These are phyloP conservation scores for Fragum fragum DNA, from an alignment of 2,888 invertebrate species.

Conservation along the genomic window DNA sequence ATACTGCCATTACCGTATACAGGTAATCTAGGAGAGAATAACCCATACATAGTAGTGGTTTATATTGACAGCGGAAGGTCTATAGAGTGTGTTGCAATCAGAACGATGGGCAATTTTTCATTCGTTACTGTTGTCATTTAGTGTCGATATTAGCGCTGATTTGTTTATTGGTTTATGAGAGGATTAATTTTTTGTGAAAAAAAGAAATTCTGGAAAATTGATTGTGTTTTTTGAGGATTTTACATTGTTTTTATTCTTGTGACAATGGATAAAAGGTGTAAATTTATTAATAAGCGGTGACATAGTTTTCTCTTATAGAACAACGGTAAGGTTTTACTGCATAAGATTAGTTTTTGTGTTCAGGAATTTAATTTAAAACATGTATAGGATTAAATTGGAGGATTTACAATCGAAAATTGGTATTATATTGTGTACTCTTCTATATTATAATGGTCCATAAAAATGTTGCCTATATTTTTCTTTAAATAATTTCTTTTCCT, in stretches of 20 bases:
- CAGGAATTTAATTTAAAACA: background rate
- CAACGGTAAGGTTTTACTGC: background rate
- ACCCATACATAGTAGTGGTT: slow-evolving; percentile 11
- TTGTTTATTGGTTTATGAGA: background rate
- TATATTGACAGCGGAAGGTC: slow-evolving; percentile 6
- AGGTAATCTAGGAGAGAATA: slow-evolving; percentile 11
- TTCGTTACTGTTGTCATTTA: background rate
- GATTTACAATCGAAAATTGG: background rate
- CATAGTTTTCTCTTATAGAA: no score
- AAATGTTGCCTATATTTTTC: no score
- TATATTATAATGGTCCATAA: background rate
- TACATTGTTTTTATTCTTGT: background rate
- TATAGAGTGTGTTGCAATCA: slow-evolving; percentile 18
- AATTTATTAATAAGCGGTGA: no score
- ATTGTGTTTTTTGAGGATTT: background rate
- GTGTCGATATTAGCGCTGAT: background rate
- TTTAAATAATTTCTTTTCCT: no score
- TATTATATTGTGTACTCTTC: background rate
- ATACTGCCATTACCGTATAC: slow-evolving; percentile 22
- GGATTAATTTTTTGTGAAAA: background rate
- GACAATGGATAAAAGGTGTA: background rate
- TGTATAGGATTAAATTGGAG: slow-evolving; percentile 6
- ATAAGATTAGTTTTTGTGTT: background rate
- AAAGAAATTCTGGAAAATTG: background rate
- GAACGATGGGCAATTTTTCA: slow-evolving; percentile 9